Evolutionary conservation across 2,797 vertebrate species (phyloP), one percentile per base, ranked within the genome.

Genomic region (Lutjanus campechanus): DNA sequence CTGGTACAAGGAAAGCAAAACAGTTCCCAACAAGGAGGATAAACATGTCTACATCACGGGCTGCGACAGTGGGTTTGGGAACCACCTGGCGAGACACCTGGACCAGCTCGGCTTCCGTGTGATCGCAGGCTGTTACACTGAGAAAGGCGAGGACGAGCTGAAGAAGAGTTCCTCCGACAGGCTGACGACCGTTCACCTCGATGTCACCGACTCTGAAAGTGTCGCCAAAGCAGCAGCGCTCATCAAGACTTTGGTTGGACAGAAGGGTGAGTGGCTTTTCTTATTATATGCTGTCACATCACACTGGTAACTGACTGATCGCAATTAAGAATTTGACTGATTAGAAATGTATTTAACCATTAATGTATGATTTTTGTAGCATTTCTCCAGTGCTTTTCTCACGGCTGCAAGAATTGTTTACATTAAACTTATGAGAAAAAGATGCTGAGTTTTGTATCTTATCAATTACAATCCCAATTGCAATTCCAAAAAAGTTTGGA

Each of bases 31-130:
- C 85, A 83, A 76, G 66, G 89, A 58, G 5, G 79, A 89, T 25
- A 95, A 94, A 79, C 91, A 95, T 55, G 95, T 96, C 36, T 96
- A 94, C 88, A 89, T 96, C 90, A 96, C 96, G 0, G 95, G 95
- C 46, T 95, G 96, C 15, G 95, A 96, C 88, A 83, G 88, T 0
- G 95, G 95, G 7, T 96, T 96, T 56, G 94, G 94, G 1, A 91
- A 92, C 43, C 86, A 91, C n/a, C 91, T 96, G 7, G 91, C 95
- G 0, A 91, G 62, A 55, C 92, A 92, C 69, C 80, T 96, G 87
- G 95, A 96, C 85, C 73, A 81, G 62, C 81, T 79, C 20, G 95
- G 95, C 46, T 95, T 91, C 87, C 17, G 81, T 0, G 95, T 96
- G 49, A 90, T 95, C 1, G 95, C 95, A 0, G 88, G 84, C 7